Evolutionary conservation across 2,888 invertebrate species (phyloP), one percentile per base, ranked within the genome.

Genomic region (Trissolcus japonicus): DNA sequence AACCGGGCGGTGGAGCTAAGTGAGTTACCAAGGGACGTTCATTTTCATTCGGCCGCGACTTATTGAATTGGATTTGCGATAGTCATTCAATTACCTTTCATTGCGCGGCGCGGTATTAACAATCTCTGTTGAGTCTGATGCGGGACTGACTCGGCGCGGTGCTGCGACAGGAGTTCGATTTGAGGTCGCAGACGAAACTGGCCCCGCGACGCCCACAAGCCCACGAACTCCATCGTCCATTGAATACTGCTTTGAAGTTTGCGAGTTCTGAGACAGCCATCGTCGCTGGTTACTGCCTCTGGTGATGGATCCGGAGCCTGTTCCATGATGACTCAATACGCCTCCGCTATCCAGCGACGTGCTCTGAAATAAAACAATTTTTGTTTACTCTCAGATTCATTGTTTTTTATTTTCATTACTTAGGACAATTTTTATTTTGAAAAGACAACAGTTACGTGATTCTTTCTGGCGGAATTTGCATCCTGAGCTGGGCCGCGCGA

Each of bases 131-230:
- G 88, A 83, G 83, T 90, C 90, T 84, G 89, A 86, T 82, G 88
- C 89, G 76, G 91, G 90, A 90, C 90, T 90, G 88, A 90, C 85
- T 81, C 89, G 86, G 53, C 87, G 86, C 63, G 86, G 84, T 68
- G 86, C 84, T 76, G 85, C 82, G 75, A 83, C 87, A 80, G 87
- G 83, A 79, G 80, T 82, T 82, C 86, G 86, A 61, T 85, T 81
- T 73, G 85, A 81, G 80, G 86, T 82, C 82, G 86, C 83, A 76
- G 83, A 80, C 81, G 84, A 85, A 85, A 87, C 86, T 80, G 90
- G 88, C 87, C 90, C 90, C 83, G 88, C 89, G 74, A 79, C 85
- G 83, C 85, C 89, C 84, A 83, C 85, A 74, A 80, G 79, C 67
- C 83, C 86, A 82, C 83, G 83, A 72, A 80, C 79, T 80, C 83